These are phyloP conservation scores for Perognathus longimembris DNA, from an alignment of 2,113 vertebrate species.

Conservation along the genomic window DNA sequence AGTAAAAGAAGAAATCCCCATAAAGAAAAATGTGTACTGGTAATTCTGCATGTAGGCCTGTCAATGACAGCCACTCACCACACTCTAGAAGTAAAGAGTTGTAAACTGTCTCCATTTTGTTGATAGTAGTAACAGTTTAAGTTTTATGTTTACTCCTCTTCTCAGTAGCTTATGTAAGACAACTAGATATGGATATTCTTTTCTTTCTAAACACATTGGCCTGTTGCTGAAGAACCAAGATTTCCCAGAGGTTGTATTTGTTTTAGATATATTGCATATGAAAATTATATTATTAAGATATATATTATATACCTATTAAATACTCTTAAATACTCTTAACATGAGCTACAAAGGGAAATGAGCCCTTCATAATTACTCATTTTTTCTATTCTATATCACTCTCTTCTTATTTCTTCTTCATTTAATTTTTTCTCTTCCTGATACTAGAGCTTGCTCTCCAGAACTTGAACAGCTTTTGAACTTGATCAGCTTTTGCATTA, in stretches of 20 bases:
- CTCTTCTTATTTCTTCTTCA: not conserved
- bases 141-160: not conserved
- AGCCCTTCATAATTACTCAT: too few relatives aligned
- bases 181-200: not conserved
- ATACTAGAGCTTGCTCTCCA: too few relatives aligned
- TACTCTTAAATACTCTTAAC: too few relatives aligned
- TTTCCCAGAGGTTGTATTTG: too few relatives aligned
- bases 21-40: not conserved
- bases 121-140: not conserved
- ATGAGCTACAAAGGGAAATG: too few relatives aligned
- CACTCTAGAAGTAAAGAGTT: not conserved
- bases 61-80: fast-evolving
- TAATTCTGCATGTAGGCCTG: not conserved
- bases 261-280: too few relatives aligned
- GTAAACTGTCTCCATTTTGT: conserved; percentile 2
- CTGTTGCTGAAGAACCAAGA: not conserved
- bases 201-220: not conserved
- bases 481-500: too few relatives aligned
- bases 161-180: not conserved
- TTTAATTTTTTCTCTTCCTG: not conserved
- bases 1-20: not conserved
- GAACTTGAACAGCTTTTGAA: too few relatives aligned
- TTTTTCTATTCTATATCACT: not conserved
- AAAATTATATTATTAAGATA: too few relatives aligned
- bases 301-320: too few relatives aligned